Conservation (phyloP, 2,797 vertebrate genomes). For the Danio albolineatus region DNA sequence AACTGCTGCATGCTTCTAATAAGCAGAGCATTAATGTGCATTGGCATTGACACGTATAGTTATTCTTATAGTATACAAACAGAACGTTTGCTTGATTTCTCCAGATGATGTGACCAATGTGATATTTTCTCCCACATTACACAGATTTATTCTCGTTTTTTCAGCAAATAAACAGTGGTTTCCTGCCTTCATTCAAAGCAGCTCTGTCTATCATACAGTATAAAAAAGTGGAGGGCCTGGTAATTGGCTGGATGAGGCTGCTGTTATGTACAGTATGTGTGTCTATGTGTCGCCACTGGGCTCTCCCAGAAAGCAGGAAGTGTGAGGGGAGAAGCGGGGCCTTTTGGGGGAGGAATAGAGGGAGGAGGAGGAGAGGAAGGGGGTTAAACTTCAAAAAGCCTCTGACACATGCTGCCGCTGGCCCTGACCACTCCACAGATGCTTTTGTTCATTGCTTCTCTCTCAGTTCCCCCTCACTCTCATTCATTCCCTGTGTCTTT, state of each 20-base stretch:
- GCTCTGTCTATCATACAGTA: background rate
- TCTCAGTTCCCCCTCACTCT: conserved; percentile 53
- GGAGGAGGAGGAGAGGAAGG: conserved; percentile 59
- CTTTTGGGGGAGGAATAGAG: conserved; percentile 51
- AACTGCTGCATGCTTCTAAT: background rate
- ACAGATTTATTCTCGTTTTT: background rate
- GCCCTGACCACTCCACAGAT: conserved; percentile 79
- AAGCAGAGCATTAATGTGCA: background rate
- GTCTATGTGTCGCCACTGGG: conserved; percentile 61
- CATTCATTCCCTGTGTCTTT: conserved; percentile 76
- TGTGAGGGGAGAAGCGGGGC: conserved; percentile 42
- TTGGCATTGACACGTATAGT: background rate
- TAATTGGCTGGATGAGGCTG: conserved; percentile 28
- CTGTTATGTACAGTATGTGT: no score
- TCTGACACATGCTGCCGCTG: conserved; percentile 74
- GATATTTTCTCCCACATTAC: background rate
- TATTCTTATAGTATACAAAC: background rate
- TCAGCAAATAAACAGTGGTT: conserved; percentile 4
- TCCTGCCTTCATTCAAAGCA: background rate
- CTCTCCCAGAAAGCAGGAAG: conserved; percentile 58
- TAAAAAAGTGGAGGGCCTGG: background rate
- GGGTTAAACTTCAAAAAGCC: conserved; percentile 79
- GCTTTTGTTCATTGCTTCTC: conserved; percentile 78
- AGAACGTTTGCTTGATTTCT: background rate
- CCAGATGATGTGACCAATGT: background rate